A percentile compares a stretch with the other conserved stretches of the same genome.
These are phyloP conservation scores for Trichopria drosophilae DNA, from an alignment of 2,888 invertebrate genomes.

Conservation along the genomic window DNA sequence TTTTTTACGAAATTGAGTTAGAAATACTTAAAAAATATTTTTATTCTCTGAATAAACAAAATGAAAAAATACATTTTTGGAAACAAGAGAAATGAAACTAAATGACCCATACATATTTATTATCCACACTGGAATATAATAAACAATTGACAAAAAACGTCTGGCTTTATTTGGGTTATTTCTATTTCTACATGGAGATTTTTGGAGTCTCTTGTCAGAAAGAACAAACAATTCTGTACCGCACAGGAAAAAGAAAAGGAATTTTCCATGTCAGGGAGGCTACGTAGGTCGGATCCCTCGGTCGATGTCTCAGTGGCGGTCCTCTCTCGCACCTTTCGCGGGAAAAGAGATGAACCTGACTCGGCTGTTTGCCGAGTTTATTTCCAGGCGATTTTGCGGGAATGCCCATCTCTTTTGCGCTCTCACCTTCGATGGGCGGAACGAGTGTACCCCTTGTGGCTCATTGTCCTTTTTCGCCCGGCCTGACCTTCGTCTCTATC, in stretches of 20 bases:
- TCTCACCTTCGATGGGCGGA: not conserved
- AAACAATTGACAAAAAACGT: no score
- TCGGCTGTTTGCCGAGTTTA: slow-evolving; percentile 30
- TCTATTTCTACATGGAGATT: no score
- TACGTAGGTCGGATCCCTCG: slow-evolving; percentile 8
- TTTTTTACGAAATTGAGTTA: no score
- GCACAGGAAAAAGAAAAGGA: slow-evolving; percentile 19
- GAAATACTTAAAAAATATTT: no score
- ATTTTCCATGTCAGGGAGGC: slow-evolving; percentile 3
- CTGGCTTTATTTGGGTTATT: no score
- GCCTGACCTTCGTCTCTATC: slow-evolving; percentile 23
- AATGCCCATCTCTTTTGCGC: slow-evolving; percentile 25
- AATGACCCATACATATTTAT: no score
- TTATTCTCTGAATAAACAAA: no score
- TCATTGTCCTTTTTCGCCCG: slow-evolving; percentile 16
- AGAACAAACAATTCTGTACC: slow-evolving; percentile 9
- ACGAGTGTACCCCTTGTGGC: slow-evolving; percentile 11
- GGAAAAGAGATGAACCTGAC: slow-evolving; percentile 32
- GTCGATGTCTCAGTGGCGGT: not conserved
- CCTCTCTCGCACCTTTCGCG: slow-evolving; percentile 15
- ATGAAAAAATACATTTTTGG: no score
- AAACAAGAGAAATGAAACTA: no score
- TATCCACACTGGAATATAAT: no score
- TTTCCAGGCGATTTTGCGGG: slow-evolving; percentile 33
- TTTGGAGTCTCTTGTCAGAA: no score